These are phyloP conservation scores for Zygothrica quintamaculata DNA, from an alignment of 2,888 invertebrate genomes.

Conservation along the genomic window DNA sequence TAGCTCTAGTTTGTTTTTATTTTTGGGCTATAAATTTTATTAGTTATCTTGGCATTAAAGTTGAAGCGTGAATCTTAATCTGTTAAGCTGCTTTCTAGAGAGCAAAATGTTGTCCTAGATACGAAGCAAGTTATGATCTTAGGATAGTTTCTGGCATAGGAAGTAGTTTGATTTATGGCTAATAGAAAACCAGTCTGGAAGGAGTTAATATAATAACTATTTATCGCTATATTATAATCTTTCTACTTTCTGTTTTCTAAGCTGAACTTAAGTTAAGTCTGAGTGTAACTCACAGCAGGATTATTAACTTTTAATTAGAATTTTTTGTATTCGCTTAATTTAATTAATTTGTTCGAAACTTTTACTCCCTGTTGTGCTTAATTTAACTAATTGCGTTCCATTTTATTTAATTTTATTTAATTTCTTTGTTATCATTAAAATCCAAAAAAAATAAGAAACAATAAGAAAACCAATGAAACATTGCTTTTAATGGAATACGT, in stretches of 20 bases:
- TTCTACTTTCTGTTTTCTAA: too few relatives aligned
- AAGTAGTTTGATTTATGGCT: too few relatives aligned
- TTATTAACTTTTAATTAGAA: too few relatives aligned
- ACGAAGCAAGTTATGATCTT: neutral
- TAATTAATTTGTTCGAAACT: neutral
- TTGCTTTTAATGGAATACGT: constrained; percentile 71
- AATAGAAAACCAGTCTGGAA: too few relatives aligned
- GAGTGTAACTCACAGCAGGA: too few relatives aligned
- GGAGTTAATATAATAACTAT: too few relatives aligned
- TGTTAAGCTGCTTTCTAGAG: constrained; percentile 28
- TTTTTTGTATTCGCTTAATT: neutral
- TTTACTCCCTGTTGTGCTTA: constrained; percentile 1
- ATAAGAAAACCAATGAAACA: too few relatives aligned
- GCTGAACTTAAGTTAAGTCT: too few relatives aligned
- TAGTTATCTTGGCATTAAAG: constrained; percentile 20
- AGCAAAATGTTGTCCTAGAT: constrained; percentile 3
- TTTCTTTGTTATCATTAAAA: constrained; percentile 36
- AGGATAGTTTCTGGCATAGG: too few relatives aligned
- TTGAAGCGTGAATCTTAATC: neutral
- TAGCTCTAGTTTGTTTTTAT: constrained; percentile 16
- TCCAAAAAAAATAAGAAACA: constrained; percentile 36
- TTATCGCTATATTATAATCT: too few relatives aligned
- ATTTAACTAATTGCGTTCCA: constrained; percentile 29
- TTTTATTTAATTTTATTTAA: constrained; percentile 41
- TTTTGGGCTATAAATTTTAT: constrained; percentile 14